Evolutionary conservation across 2,797 vertebrate genomes (phyloP), one percentile per base, ranked within the genome.

Genomic region (Betta splendens): DNA sequence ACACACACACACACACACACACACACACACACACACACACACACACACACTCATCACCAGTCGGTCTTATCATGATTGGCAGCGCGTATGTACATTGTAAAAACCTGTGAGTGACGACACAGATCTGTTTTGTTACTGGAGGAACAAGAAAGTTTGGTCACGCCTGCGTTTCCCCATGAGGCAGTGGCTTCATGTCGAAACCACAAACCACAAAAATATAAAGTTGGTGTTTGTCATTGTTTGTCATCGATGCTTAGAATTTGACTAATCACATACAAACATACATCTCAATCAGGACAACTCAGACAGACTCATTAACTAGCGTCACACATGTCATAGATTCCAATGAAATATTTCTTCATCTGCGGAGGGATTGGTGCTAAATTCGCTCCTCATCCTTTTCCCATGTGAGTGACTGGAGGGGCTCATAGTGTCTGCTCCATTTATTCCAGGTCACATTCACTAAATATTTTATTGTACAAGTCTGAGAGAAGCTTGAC

Each of bases 391-490:
- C n/a, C n/a, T n/a, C n/a, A n/a, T n/a, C n/a, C n/a, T n/a, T n/a
- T n/a, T n/a, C n/a, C n/a, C 26, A 2, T 7, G 26, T 5, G 22
- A 23, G 22, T 5, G n/a, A 36, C 49, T 35, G 38, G 64, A 23
- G 9, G 26, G 28, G 49, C 45, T 50, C 16, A 5, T 23, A 44
- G 59, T 40, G 52, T 45, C 35, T 11, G 56, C 69, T 66, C 52
- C 63, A 62, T 78, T 81, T 75, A 74, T 85, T 79, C 78, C 72
- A 9, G 79, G 73, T 70, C 76, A 76, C 57, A 70, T 61, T 57
- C 52, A 42, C 68, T 83, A 55, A 85, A 87, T 87, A 69, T 84
- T 87, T 87, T 11, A 87, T 81, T 28, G 9, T 5, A 6, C 15
- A 16, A 49, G 66, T 84, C 72, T 72, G 62, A 57, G 67, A 79